phyloP scores from a whole-genome alignment of 2,113 vertebrate species.

The Aptenodytes forsteri region DNA sequence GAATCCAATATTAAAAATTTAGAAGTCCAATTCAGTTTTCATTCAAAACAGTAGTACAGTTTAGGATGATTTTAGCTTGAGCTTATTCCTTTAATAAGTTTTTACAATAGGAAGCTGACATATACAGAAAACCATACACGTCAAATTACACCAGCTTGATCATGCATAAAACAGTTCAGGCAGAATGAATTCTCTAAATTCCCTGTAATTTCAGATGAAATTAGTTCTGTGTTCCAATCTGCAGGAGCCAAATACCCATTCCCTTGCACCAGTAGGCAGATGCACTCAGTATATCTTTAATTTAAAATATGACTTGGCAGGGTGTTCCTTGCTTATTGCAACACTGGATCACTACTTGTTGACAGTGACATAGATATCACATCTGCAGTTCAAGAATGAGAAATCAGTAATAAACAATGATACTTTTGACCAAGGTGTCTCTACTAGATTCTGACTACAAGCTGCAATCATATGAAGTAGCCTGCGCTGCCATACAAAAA shows the following conservation, averaged over 20 bases:
- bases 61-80: background rate
- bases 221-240: background rate
- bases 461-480: background rate
- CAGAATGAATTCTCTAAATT: background rate
- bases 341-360: background rate
- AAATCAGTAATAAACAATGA: background rate
- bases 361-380: background rate
- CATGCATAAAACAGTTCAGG: background rate
- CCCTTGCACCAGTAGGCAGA: background rate
- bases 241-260: background rate
- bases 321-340: background rate
- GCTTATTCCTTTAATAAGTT: background rate
- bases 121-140: background rate
- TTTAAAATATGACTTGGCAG: background rate
- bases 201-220: background rate
- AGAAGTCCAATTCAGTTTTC: background rate
- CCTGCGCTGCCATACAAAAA: background rate
- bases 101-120: background rate
- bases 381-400: background rate
- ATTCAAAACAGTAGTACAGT: background rate
- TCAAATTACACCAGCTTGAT: background rate
- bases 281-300: background rate
- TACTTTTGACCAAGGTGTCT: background rate
- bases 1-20: background rate
- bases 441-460: background rate